Evolutionary conservation across 2,797 vertebrate species (phyloP).

Genomic region (Benthosema pterotum): DNA sequence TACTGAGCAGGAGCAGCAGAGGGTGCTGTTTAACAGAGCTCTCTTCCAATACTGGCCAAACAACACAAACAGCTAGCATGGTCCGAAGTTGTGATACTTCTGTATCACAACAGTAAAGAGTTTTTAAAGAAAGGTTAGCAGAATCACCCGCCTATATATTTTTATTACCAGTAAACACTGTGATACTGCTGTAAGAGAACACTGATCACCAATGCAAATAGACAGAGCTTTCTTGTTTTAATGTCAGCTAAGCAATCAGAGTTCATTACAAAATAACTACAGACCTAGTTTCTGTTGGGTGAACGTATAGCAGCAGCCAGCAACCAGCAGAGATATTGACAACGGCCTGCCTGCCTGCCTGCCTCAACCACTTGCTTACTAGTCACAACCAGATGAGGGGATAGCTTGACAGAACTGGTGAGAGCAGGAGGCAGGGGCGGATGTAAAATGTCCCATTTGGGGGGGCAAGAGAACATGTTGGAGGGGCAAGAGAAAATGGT

Average conservation of each 20-base stretch:
- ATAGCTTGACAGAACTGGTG: no score
- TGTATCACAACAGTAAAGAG: not conserved
- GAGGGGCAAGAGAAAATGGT: no score
- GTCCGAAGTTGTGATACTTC: conserved; percentile 12
- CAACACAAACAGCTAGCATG: conserved; percentile 1
- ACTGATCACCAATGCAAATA: not conserved
- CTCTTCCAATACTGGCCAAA: not conserved
- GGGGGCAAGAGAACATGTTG: no score
- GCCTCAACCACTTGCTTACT: no score
- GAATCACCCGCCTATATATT: not conserved
- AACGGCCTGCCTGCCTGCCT: no score
- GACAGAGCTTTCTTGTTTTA: not conserved
- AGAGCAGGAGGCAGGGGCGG: no score
- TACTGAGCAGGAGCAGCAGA: conserved; percentile 70
- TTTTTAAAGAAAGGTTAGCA: not conserved
- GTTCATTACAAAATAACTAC: conserved; percentile 11
- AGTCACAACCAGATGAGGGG: no score
- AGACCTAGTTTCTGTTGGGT: conserved; percentile 23
- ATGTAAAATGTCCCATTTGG: no score
- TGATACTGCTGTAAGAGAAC: not conserved
- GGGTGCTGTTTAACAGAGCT: conserved; percentile 67
- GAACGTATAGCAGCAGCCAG: conserved; percentile 24
- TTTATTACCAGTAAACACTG: no score
- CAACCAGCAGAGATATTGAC: no score
- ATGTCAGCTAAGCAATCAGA: not conserved